Conservation (phyloP, 2,888 invertebrate genomes). For the Zygogramma bicolorata region DNA sequence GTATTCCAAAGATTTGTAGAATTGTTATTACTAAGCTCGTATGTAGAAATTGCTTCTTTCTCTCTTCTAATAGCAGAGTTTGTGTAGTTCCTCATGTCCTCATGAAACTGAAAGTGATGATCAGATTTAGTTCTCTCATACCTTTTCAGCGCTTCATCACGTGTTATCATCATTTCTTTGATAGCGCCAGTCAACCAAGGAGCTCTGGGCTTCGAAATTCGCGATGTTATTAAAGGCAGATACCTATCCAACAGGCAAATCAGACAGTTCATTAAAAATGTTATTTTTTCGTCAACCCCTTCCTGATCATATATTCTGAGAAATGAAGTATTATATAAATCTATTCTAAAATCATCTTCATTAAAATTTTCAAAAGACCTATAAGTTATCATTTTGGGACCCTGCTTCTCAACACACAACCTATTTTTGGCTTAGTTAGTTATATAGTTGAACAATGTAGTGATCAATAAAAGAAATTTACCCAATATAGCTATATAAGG, state of each 20-base stretch:
- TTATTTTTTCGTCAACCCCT: not conserved
- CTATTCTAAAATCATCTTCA: not conserved
- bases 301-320: not conserved
- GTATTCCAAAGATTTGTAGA: slow-evolving; percentile 2
- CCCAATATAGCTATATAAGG: too few species aligned
- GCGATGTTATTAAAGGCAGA: slow-evolving; percentile 6
- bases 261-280: not conserved
- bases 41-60: not conserved
- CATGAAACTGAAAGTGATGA: not conserved
- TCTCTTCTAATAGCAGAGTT: not conserved
- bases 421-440: too few species aligned
- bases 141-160: slow-evolving; percentile 3
- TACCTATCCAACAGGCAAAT: not conserved
- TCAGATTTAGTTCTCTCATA: slow-evolving; percentile 2
- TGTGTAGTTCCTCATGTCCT: slow-evolving; percentile 18
- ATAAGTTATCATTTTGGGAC: too few species aligned
- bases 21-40: slow-evolving; percentile 7
- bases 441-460: too few species aligned
- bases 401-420: too few species aligned
- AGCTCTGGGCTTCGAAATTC: slow-evolving; percentile 3
- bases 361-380: not conserved
- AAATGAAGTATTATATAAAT: too few species aligned
- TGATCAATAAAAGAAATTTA: too few species aligned
- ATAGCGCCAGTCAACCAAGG: slow-evolving; percentile 2
- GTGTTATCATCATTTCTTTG: not conserved